phyloP scores from a whole-genome alignment of 2,797 vertebrate species.

The Karalla daura region DNA sequence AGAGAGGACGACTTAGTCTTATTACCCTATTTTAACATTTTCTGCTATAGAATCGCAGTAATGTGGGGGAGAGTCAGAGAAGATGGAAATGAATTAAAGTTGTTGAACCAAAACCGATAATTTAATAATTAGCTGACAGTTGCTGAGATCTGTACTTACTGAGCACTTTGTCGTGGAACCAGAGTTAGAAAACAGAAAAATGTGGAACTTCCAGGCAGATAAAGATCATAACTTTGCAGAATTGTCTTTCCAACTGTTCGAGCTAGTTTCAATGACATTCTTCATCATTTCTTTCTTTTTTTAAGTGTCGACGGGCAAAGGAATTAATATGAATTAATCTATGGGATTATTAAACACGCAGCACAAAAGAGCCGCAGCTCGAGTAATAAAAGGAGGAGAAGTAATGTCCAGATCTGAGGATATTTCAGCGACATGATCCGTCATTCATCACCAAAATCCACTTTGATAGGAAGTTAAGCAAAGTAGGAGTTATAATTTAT shows the following conservation, averaged over 20 bases:
- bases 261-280: not conserved
- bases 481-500: not conserved
- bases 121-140: not conserved
- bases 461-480: not conserved
- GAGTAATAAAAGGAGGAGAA: not conserved
- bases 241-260: not conserved
- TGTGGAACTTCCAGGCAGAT: no score
- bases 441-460: not conserved
- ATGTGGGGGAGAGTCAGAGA: not conserved
- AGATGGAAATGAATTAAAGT: not conserved
- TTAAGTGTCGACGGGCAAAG: not conserved
- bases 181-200: no score
- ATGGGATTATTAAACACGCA: not conserved
- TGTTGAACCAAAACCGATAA: not conserved
- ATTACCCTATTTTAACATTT: constrained; percentile 5
- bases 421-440: not conserved
- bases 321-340: constrained; percentile 17
- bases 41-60: not conserved
- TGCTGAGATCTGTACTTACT: not conserved
- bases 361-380: not conserved
- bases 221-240: not conserved
- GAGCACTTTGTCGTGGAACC: not conserved
- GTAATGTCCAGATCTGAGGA: constrained; percentile 8
- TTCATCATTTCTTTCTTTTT: not conserved
- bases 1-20: constrained; percentile 6